Conservation (phyloP, 2,797 vertebrate genomes). For the Spea hammondii region DNA sequence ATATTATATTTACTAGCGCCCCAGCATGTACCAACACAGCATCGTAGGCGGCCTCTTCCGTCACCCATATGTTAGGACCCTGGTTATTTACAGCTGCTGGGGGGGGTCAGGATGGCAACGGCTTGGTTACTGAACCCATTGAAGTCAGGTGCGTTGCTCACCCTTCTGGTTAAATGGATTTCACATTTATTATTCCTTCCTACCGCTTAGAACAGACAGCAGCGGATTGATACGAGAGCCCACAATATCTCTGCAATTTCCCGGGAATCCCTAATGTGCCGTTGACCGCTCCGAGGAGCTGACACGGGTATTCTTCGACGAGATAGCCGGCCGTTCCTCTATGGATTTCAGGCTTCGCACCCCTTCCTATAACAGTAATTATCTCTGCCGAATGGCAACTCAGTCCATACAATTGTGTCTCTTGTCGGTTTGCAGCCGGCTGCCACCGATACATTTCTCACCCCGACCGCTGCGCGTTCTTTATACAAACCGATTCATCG, state of each 20-base stretch:
- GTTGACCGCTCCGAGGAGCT: neutral
- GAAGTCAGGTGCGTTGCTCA: no score
- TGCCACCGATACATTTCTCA: neutral
- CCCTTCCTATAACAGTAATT: neutral
- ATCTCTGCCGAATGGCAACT: constrained; percentile 2
- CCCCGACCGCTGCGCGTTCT: neutral
- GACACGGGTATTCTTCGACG: neutral
- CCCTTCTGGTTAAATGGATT: no score
- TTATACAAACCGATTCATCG: neutral
- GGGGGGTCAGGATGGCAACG: no score
- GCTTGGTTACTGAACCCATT: no score
- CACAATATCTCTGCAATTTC: neutral
- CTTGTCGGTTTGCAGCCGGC: neutral
- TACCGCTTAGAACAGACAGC: neutral
- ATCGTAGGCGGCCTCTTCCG: no score
- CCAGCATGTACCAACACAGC: no score
- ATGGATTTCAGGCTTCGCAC: neutral
- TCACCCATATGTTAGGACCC: no score
- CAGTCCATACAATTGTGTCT: neutral
- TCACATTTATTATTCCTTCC: neutral
- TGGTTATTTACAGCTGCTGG: no score
- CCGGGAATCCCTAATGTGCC: neutral
- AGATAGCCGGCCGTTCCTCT: neutral
- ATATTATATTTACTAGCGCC: no score
- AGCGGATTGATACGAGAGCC: neutral